Evolutionary conservation across 2,113 vertebrate genomes (phyloP).

Genomic region (Petromus typicus): DNA sequence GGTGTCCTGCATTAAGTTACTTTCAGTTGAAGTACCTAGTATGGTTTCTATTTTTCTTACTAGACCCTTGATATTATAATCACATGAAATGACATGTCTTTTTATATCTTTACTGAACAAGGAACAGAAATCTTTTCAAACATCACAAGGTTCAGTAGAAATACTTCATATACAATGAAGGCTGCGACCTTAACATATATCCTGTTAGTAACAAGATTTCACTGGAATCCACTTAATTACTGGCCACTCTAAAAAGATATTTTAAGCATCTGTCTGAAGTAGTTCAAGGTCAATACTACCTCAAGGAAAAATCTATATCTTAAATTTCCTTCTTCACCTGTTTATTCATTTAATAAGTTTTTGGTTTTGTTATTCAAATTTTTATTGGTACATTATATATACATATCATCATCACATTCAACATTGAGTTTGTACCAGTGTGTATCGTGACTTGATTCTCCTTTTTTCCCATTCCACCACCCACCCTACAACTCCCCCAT

Average conservation of each 20-base stretch:
- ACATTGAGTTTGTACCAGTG: no score
- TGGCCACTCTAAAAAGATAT: neutral
- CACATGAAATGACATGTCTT: conserved; percentile 18
- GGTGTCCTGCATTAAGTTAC: neutral
- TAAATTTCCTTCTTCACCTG: neutral
- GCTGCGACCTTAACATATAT: neutral
- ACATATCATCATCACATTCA: no score
- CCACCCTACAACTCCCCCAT: no score
- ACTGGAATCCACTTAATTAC: conserved; percentile 4
- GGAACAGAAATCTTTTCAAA: conserved; percentile 37
- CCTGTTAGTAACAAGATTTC: conserved; percentile 2
- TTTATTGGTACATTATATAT: no score
- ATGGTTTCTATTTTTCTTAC: conserved; percentile 39
- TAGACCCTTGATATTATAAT: conserved; percentile 9
- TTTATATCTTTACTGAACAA: conserved; percentile 27
- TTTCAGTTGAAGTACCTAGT: neutral
- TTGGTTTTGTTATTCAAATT: no score
- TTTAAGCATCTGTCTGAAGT: conserved; percentile 25
- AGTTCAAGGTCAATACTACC: neutral
- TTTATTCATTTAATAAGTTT: conserved; percentile 41
- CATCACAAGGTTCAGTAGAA: conserved; percentile 24
- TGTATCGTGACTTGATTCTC: no score
- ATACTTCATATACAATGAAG: neutral
- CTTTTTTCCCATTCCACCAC: no score
- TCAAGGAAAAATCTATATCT: neutral